Conservation (phyloP, 2,113 vertebrate species). For the Pao palembangensis region DNA sequence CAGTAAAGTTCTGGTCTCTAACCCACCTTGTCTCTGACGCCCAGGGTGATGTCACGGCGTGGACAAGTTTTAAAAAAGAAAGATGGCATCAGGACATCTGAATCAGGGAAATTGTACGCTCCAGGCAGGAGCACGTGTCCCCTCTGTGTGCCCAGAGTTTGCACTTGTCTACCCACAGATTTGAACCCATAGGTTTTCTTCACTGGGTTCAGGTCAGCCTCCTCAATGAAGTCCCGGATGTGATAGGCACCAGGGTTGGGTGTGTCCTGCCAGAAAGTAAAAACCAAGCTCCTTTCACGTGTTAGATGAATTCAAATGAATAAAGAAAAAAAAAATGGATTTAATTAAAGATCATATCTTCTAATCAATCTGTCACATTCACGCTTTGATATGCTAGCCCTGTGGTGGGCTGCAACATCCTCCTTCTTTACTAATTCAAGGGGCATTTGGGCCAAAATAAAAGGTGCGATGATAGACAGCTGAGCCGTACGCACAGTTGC, state of each 20-base stretch:
- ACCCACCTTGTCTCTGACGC: constrained; percentile 68
- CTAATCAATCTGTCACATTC: no score
- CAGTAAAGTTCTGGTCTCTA: background rate
- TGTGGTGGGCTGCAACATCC: no score
- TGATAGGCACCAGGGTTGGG: constrained; percentile 68
- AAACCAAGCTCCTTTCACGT: background rate
- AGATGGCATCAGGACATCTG: constrained; percentile 38
- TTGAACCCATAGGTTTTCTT: constrained; percentile 71
- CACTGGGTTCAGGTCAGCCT: constrained; percentile 73
- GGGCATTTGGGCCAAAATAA: no score
- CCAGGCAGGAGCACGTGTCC: constrained; percentile 58
- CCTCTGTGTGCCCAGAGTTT: constrained; percentile 27
- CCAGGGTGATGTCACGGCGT: constrained; percentile 47
- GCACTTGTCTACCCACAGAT: constrained; percentile 63
- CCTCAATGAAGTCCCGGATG: constrained; percentile 72
- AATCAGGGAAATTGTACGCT: constrained; percentile 59
- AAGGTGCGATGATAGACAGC: no score
- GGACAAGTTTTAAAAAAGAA: constrained; percentile 73
- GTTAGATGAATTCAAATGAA: no score
- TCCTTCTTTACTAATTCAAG: no score
- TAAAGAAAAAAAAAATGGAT: no score
- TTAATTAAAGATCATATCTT: no score
- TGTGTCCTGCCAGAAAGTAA: constrained; percentile 54
- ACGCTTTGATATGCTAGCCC: no score
- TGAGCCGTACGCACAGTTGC: no score